These are phyloP conservation scores for Tyrannus savana DNA, from an alignment of 2,113 vertebrate species.

Conservation along the genomic window DNA sequence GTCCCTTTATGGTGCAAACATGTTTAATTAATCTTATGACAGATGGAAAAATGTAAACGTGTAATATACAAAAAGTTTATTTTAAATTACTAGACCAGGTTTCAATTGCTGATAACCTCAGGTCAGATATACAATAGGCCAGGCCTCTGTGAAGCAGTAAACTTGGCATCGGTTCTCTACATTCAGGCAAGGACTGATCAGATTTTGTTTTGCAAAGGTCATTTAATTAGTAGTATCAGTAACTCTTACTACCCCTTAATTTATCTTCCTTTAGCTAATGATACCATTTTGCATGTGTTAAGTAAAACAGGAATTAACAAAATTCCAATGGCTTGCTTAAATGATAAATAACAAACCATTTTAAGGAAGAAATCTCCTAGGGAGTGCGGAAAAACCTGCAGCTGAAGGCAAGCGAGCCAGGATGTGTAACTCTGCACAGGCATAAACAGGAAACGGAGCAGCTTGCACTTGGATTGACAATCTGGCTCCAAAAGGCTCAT, in stretches of 20 bases:
- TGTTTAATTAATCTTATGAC: not conserved
- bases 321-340: conserved; percentile 76
- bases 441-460: conserved; percentile 89
- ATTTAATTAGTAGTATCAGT: conserved; percentile 57
- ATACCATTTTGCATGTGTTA: conserved; percentile 66
- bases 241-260: conserved; percentile 49
- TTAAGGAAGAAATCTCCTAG: conserved; percentile 78
- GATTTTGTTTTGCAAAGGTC: conserved; percentile 49
- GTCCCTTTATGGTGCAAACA: not conserved
- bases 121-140: conserved; percentile 45
- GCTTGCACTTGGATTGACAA: conserved; percentile 75
- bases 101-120: conserved; percentile 29
- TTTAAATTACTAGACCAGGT: conserved; percentile 34
- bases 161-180: conserved; percentile 26
- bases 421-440: conserved; percentile 79
- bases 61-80: conserved; percentile 26
- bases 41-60: not conserved
- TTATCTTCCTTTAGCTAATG: conserved; percentile 59
- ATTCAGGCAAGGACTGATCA: not conserved
- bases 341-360: conserved; percentile 77
- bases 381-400: conserved; percentile 77
- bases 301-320: conserved; percentile 82
- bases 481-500: conserved; percentile 67
- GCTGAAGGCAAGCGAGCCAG: conserved; percentile 79
- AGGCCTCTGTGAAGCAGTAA: not conserved